Base-by-base conservation (phyloP, 2,888 invertebrate species). In the Flexamia atlantica region DNA sequence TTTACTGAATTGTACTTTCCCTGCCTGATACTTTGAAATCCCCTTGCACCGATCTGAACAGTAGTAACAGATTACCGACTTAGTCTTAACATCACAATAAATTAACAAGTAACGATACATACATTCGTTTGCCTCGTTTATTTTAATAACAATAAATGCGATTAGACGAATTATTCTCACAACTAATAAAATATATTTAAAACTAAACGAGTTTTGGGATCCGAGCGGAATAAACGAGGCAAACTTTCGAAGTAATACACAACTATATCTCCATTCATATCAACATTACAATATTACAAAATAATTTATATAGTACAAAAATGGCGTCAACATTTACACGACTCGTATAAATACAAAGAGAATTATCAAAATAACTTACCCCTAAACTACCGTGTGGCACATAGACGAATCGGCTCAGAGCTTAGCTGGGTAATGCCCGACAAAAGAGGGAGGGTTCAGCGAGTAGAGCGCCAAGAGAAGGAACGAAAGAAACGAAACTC, bases 231-330 rank as follows among this genome's bases (percentile, higher is more conserved):
- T 42, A 64, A 70, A 82, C 32, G 28, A 68, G 46, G 32, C 64
- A 72, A 70, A 72, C 53, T 9, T n/a, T 68, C 3, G 20, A 42
- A 68, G 50, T 42, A 57, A 64, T 64, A 68, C 50, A 82, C 28
- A 68, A 81, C 64, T 81, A 50, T n/a, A n/a, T 82, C 70, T 82
- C 28, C 81, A 82, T 64, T 68, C 64, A 72, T 84, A 60, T 76
- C 32, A 82, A 84, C 81, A 82, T 82, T 83, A 83, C 64, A 84
- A 81, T 84, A 84, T 82, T 84, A 84, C 81, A 84, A 84, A 84
- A 84, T 84, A 84, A 84, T 82, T 84, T 84, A 84, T 84, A 84
- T 84, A 82, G 84, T 84, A 84, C 84, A 84, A 84, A 53, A 84
- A 84, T 81, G 81, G 60, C 72, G 40, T 81, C 81, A 76, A 76